Evolutionary conservation across 2,113 vertebrate species (phyloP).

Genomic region (Pogonocichla stellata): DNA sequence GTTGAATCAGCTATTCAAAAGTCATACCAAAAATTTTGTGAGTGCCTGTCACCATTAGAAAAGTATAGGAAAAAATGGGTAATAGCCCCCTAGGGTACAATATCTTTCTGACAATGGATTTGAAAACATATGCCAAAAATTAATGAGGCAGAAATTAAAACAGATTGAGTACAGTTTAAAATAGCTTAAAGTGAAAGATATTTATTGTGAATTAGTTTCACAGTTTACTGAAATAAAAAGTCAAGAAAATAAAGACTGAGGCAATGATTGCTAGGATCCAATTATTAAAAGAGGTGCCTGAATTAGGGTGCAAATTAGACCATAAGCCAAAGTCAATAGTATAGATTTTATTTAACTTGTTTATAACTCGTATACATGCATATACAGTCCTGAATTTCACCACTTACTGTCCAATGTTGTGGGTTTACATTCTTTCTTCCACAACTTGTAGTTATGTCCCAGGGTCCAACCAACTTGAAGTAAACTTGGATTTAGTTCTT

Average conservation of each 20-base stretch:
- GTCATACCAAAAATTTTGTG: background rate
- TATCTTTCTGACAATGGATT: background rate
- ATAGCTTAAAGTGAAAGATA: background rate
- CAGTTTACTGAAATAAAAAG: background rate
- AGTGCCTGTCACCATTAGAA: background rate
- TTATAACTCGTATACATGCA: background rate
- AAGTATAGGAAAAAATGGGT: background rate
- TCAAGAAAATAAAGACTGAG: background rate
- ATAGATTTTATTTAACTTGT: background rate
- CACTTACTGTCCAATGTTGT: background rate
- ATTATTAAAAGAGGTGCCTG: background rate
- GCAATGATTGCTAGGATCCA: background rate
- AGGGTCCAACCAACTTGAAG: background rate
- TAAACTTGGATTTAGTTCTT: no score
- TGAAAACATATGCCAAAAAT: constrained; percentile 12
- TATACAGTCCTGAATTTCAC: background rate
- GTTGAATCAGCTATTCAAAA: background rate
- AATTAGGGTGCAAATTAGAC: background rate
- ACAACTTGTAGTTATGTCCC: background rate
- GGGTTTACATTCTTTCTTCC: background rate
- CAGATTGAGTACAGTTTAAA: background rate
- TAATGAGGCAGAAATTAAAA: constrained; percentile 23
- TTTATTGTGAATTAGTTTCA: background rate
- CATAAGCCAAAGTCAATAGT: background rate
- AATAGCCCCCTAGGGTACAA: background rate